These are phyloP conservation scores for Alectoris magna DNA, from an alignment of 2,797 vertebrate species.

Conservation along the genomic window DNA sequence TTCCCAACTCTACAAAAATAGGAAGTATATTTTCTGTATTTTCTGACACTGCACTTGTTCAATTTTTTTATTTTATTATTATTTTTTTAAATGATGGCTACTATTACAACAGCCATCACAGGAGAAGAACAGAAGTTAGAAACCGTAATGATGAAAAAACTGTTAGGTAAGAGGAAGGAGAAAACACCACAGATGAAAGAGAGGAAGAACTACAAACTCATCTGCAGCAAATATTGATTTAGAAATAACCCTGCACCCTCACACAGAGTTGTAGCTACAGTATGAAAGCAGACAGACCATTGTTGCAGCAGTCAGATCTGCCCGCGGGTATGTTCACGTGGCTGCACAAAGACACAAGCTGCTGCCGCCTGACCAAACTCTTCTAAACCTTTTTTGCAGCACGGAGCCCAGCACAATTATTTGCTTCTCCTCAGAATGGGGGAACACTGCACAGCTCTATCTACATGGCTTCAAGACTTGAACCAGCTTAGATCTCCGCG, in stretches of 20 bases:
- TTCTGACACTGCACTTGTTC: neutral
- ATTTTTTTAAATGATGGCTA: neutral
- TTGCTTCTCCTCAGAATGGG: neutral
- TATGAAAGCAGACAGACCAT: neutral
- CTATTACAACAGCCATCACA: neutral
- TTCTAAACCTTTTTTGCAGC: neutral
- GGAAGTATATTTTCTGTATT: neutral
- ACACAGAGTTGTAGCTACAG: neutral
- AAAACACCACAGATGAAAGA: neutral
- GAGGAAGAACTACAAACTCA: neutral
- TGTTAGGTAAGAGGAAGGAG: conserved; percentile 3
- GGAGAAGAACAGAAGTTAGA: neutral
- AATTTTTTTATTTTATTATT: neutral
- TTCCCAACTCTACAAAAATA: neutral
- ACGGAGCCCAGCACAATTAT: neutral
- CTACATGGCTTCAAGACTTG: accelerated
- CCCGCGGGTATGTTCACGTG: accelerated
- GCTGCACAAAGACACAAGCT: neutral
- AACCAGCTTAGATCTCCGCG: neutral
- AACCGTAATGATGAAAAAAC: neutral
- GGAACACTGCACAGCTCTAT: neutral
- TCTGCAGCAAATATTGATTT: neutral
- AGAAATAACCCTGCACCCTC: neutral
- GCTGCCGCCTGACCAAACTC: neutral
- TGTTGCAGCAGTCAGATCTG: neutral